A percentile compares a stretch with the other conserved stretches of the same genome.
Evolutionary conservation across 2,888 invertebrate species (phyloP).

Genomic region (Plagiodera versicolora): DNA sequence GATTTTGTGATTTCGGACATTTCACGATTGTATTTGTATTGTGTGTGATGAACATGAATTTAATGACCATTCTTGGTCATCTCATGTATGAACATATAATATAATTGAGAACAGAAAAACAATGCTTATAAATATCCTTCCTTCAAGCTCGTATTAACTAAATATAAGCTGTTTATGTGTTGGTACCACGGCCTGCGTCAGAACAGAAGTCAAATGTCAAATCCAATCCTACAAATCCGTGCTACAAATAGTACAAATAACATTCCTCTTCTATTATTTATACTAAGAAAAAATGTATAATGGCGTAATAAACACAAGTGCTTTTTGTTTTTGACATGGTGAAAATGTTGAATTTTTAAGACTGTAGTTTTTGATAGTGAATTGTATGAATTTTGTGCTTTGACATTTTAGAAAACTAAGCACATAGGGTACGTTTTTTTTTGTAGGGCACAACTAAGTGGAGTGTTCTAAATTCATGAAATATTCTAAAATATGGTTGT

Average conservation of each 20-base stretch:
- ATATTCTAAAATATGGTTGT: not conserved
- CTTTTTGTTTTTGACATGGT: not conserved
- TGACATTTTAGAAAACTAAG: not conserved
- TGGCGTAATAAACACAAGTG: not conserved
- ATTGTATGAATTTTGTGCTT: not conserved
- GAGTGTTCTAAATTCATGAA: not conserved
- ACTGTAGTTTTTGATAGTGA: not conserved
- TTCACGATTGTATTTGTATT: no score
- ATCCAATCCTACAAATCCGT: no score
- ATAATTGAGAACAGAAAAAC: no score
- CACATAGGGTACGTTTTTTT: not conserved
- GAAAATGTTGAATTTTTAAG: not conserved
- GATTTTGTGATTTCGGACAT: no score
- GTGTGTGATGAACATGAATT: no score
- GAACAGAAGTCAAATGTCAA: no score
- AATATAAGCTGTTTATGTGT: no score
- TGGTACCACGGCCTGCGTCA: no score
- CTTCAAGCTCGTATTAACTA: no score
- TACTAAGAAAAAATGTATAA: not conserved
- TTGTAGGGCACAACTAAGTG: not conserved
- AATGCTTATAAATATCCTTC: no score
- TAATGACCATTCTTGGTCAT: no score
- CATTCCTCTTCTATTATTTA: not conserved
- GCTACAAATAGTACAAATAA: constrained; percentile 13
- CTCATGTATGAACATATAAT: no score